phyloP scores from a whole-genome alignment of 1,140 invertebrate genomes.

The Stratiolaelaps scimitus region DNA sequence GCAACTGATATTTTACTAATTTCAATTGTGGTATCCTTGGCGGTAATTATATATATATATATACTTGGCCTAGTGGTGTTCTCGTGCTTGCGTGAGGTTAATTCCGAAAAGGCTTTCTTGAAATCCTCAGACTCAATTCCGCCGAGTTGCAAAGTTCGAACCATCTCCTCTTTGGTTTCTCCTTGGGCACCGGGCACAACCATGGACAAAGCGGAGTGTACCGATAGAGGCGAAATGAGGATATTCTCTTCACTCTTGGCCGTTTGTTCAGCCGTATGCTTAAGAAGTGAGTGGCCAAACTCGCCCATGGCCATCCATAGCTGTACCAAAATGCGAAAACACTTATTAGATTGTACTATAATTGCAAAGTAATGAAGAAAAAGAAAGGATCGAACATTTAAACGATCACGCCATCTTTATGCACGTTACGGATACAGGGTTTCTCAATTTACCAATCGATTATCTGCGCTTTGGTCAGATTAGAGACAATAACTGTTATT shows the following conservation, averaged over 20 bases:
- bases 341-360: too few relatives aligned
- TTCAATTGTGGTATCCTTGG: too few relatives aligned
- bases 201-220: constrained; percentile 34
- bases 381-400: too few relatives aligned
- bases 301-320: constrained; percentile 1
- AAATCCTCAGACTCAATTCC: neutral
- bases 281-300: neutral
- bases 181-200: constrained; percentile 31
- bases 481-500: too few relatives aligned
- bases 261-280: neutral
- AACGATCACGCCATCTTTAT: too few relatives aligned
- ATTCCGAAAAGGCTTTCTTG: neutral
- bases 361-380: too few relatives aligned
- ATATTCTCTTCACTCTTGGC: constrained; percentile 31
- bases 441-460: too few relatives aligned
- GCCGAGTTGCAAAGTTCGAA: neutral
- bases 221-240: constrained; percentile 34
- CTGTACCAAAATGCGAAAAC: neutral
- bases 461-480: too few relatives aligned
- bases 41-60: too few relatives aligned
- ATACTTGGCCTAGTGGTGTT: neutral
- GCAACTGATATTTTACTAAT: too few relatives aligned
- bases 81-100: neutral
- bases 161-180: neutral
- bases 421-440: too few relatives aligned